Evolutionary conservation across 2,113 vertebrate species (phyloP).

Genomic region (Hippotragus niger): DNA sequence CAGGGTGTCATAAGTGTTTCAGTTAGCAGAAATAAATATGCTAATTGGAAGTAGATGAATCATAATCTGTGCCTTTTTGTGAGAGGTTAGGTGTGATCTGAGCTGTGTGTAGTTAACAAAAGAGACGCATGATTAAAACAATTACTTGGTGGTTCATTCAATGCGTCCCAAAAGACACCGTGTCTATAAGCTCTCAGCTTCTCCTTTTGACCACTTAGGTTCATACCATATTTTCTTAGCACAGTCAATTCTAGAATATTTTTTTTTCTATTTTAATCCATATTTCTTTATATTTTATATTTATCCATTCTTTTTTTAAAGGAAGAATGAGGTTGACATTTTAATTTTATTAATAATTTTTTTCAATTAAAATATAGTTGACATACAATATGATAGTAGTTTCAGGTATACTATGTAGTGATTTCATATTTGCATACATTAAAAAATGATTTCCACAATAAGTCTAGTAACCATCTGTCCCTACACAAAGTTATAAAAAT

Average conservation of each 20-base stretch:
- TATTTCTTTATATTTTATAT: neutral
- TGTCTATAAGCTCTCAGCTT: neutral
- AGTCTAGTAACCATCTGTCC: neutral
- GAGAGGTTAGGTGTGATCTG: slow-evolving; percentile 43
- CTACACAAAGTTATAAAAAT: neutral
- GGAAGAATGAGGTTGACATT: neutral
- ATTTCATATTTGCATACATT: neutral
- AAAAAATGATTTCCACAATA: neutral
- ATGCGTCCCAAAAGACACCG: neutral
- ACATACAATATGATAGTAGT: neutral
- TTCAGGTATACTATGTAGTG: neutral
- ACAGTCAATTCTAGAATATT: neutral
- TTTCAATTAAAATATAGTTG: neutral
- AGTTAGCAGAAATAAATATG: slow-evolving; percentile 68
- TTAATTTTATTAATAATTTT: neutral
- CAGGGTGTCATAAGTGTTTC: slow-evolving; percentile 65
- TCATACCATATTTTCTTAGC: neutral
- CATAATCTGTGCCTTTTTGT: slow-evolving; percentile 46
- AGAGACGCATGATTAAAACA: slow-evolving; percentile 46
- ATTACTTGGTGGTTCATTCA: slow-evolving; percentile 2
- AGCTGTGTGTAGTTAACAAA: slow-evolving; percentile 33
- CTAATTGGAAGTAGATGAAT: slow-evolving; percentile 63
- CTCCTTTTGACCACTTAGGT: neutral
- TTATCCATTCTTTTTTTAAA: neutral
- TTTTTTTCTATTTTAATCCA: neutral